Evolutionary conservation across 2,797 vertebrate genomes (phyloP).

Genomic region (Acrossocheilus fasciatus): DNA sequence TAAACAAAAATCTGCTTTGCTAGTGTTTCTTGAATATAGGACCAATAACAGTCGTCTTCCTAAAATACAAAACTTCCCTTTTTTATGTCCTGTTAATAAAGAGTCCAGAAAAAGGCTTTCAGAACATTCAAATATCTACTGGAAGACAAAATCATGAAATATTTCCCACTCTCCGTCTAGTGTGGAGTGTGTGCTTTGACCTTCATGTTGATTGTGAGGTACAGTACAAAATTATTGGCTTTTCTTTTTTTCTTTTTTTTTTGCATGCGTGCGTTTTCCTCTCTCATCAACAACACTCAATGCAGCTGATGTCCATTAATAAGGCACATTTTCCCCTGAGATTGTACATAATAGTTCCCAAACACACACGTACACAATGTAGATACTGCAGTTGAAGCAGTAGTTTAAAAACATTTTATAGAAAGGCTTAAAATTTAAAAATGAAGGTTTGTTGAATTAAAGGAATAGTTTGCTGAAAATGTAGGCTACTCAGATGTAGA

Average conservation of each 20-base stretch:
- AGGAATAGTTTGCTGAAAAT: not conserved
- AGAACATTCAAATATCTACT: not conserved
- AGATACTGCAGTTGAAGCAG: not conserved
- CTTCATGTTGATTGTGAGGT: not conserved
- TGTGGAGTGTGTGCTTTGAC: not conserved
- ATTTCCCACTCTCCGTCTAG: not conserved
- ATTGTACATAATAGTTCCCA: not conserved
- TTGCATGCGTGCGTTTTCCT: not conserved
- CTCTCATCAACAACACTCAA: not conserved
- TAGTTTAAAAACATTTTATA: not conserved
- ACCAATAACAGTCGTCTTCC: not conserved
- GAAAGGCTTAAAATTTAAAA: not conserved
- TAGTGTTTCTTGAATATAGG: not conserved
- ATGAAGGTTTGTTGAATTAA: not conserved
- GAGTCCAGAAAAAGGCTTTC: not conserved
- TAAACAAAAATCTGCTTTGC: not conserved
- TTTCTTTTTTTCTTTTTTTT: not conserved
- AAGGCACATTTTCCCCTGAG: constrained; percentile 36
- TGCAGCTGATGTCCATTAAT: not conserved
- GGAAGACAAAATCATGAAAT: not conserved
- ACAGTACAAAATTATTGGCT: not conserved
- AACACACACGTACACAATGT: constrained; percentile 2
- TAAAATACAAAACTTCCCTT: not conserved
- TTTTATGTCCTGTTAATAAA: not conserved
- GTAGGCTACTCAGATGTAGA: not conserved